Base-by-base conservation (phyloP, 2,113 vertebrate genomes). In the Sceloporus tristichus region DNA sequence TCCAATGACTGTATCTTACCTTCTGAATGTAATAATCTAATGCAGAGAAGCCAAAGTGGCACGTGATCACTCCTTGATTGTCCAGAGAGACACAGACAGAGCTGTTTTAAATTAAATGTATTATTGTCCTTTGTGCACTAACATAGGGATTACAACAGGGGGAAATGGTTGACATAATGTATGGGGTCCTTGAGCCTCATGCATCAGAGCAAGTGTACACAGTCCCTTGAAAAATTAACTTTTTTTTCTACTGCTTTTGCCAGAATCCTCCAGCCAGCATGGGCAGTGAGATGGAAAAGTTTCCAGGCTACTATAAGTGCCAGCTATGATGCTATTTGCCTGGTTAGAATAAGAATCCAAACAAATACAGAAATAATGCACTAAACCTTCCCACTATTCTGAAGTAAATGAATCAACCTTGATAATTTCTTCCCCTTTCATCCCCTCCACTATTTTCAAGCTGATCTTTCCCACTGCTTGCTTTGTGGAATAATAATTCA, bases 321-420 rank as follows among this genome's bases (percentile, higher is more conserved):
- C n/a, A 70, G 65, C 65, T 42, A 70, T 11, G 4, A 25, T 91
- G 73, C 8, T 59, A 34, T 76, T 90, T 53, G 62, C 27, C 2
- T 65, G 74, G 86, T 56, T 91, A 0, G 82, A 86, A 34, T 70
- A 56, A 65, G 40, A 89, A 86, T 53, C 16, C 21, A 91, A 93
- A 88, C 88, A 92, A 91, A 91, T 65, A 59, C 79, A 90, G 48
- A 48, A 75, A 62, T 38, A 89, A 80, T 54, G 75, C 56, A 65
- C 40, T 54, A 73, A 84, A 38, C 76, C 84, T 66, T 73, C n/a
- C 34, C 74, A 80, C 76, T 38, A 27, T 29, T 0, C 0, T 83
- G 77, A 89, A 84, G 85, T 73, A 85, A 92, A 92, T 86, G 82
- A 77, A 40, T 29, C 59, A 77, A 42, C 40, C 59, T 79, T 88